These are phyloP conservation scores for Talpa occidentalis DNA, from an alignment of 2,113 vertebrate genomes.

Conservation along the genomic window DNA sequence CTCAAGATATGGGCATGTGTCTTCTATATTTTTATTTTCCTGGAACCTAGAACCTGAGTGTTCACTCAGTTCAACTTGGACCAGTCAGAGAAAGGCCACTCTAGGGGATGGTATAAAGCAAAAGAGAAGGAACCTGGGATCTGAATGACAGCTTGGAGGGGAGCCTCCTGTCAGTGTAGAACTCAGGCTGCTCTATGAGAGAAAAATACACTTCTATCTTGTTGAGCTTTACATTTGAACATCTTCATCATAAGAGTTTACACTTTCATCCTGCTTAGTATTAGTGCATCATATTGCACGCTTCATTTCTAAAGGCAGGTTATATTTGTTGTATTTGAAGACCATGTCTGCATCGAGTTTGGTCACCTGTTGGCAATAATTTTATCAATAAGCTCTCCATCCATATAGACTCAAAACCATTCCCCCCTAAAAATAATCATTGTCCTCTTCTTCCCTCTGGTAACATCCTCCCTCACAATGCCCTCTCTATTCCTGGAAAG, in stretches of 20 bases:
- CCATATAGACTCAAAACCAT: not conserved
- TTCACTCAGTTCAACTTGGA: not conserved
- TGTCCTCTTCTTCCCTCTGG: not conserved
- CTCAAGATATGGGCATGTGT: not conserved
- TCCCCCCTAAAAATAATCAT: not conserved
- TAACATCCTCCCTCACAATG: not conserved
- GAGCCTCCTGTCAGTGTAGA: not conserved
- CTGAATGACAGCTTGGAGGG: not conserved
- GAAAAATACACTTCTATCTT: not conserved
- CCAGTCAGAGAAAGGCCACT: not conserved
- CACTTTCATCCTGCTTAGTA: not conserved
- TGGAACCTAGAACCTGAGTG: not conserved
- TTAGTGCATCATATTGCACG: not conserved
- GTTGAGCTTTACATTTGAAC: not conserved
- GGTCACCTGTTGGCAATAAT: not conserved
- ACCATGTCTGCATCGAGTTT: not conserved
- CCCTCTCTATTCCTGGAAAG: not conserved
- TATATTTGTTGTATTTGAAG: not conserved
- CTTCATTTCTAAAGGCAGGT: not conserved
- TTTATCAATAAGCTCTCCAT: not conserved
- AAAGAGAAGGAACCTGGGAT: not conserved
- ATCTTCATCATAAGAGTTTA: not conserved
- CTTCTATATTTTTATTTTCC: not conserved
- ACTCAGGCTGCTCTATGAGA: not conserved
- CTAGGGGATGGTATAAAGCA: not conserved